phyloP scores from a whole-genome alignment of 2,888 invertebrate species.

The Argynnis bischoffii region DNA sequence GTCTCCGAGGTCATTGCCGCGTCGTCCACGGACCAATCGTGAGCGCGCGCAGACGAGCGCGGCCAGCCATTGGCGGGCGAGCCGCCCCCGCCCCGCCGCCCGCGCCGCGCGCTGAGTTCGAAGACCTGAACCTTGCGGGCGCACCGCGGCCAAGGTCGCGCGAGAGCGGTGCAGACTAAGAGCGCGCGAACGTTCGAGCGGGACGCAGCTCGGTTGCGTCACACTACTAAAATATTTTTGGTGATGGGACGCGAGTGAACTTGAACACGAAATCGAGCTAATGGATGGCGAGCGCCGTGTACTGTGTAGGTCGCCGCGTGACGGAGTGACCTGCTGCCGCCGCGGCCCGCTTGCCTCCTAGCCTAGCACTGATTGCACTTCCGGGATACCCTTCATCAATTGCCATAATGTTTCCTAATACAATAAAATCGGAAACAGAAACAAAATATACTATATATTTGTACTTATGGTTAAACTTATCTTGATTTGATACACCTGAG shows the following conservation, averaged over 20 bases:
- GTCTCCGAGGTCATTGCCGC: slow-evolving; percentile 93
- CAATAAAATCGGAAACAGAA: neutral
- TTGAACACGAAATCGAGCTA: slow-evolving; percentile 79
- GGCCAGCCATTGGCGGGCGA: slow-evolving; percentile 73
- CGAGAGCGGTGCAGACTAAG: slow-evolving; percentile 76
- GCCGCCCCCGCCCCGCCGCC: slow-evolving; percentile 67
- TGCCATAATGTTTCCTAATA: slow-evolving; percentile 16
- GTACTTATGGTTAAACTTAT: neutral
- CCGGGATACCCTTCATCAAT: slow-evolving; percentile 48
- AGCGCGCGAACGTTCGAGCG: slow-evolving; percentile 63
- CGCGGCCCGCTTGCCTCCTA: slow-evolving; percentile 55
- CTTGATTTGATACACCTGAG: too few relatives aligned
- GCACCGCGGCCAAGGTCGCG: slow-evolving; percentile 91
- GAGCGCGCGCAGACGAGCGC: slow-evolving; percentile 73
- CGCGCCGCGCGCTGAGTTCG: slow-evolving; percentile 83
- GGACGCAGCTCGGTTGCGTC: slow-evolving; percentile 77
- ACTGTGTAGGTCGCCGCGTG: slow-evolving; percentile 73
- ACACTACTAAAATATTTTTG: slow-evolving; percentile 81
- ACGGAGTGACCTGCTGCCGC: slow-evolving; percentile 72
- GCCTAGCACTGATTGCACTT: slow-evolving; percentile 55
- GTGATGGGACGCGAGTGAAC: slow-evolving; percentile 81
- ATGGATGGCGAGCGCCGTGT: slow-evolving; percentile 63
- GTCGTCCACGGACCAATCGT: slow-evolving; percentile 77
- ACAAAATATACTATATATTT: neutral
- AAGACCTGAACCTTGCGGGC: slow-evolving; percentile 93